Evolutionary conservation across 1,140 invertebrate genomes (phyloP), one percentile per base, ranked within the genome.

Genomic region (Choristoneura fumiferana): DNA sequence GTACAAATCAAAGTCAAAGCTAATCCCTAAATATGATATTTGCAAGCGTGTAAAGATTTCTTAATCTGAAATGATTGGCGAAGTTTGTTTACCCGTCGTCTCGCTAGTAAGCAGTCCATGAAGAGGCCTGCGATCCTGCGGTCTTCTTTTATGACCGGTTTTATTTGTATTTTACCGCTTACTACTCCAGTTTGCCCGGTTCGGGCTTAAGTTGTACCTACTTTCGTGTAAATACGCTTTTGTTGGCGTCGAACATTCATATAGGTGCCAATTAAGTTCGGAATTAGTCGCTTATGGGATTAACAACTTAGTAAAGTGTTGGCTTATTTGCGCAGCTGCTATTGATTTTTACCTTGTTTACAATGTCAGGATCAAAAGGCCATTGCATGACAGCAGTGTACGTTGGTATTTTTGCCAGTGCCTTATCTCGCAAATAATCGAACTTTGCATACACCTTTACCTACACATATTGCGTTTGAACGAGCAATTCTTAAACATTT

Each of bases 241-340:
- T 29, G 43, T 49, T 49, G 43, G 43, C 43, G 43, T 49, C 43
- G 22, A 49, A 18, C 43, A 49, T 49, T 49, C 43, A 29, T 49
- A 49, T 49, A 49, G 43, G 43, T 49, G 43, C 43, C 43, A 49
- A 49, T 33, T 49, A 49, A 49, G 43, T 49, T 49, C 10, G 22
- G 22, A 49, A 49, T 49, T 49, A 49, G 43, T 49, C 43, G n/a
- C 12, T 49, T 18, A 49, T 49, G 17, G 43, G 43, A 49, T 49
- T 49, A 49, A 49, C 43, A 17, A 12, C 17, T 49, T 18, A 12
- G 17, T 49, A 49, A 49, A 49, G 43, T 33, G 43, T 49, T 49
- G 43, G 43, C 43, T 49, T 18, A 49, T 49, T 49, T 49, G 29
- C n/a, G 43, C 6, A 18, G 43, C 12, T 29, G 18, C 43, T 49